Evolutionary conservation across 2,888 invertebrate species (phyloP).

Genomic region (Calameuta filiformis): DNA sequence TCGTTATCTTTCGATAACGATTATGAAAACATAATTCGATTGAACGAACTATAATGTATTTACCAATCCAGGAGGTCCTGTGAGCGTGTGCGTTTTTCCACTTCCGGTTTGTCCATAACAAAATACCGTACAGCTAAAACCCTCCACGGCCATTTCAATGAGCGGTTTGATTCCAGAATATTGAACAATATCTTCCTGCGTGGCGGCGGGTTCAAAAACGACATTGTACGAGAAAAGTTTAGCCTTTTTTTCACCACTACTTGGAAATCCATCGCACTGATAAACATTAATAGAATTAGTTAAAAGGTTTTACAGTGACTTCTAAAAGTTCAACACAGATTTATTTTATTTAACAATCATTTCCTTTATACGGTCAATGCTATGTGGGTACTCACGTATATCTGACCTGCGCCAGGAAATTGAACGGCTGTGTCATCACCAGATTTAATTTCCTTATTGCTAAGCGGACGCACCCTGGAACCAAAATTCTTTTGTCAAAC

Average conservation of each 20-base stretch:
- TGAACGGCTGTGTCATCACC: slow-evolving; percentile 79
- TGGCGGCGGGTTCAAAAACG: slow-evolving; percentile 92
- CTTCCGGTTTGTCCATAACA: slow-evolving; percentile 98
- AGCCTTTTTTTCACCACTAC: slow-evolving; percentile 74
- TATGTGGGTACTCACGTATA: slow-evolving; percentile 70
- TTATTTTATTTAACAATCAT: neutral
- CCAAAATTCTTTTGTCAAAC: neutral
- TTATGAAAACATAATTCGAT: neutral
- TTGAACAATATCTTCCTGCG: slow-evolving; percentile 85
- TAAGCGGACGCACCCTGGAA: slow-evolving; percentile 84
- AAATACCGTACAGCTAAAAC: slow-evolving; percentile 93
- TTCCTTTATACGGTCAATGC: slow-evolving; percentile 24
- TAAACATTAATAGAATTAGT: slow-evolving; percentile 9
- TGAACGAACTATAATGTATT: slow-evolving; percentile 43
- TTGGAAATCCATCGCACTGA: slow-evolving; percentile 48
- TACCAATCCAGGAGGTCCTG: slow-evolving; percentile 90
- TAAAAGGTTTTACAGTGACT: neutral
- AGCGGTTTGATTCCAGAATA: slow-evolving; percentile 91
- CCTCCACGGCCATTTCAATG: slow-evolving; percentile 94
- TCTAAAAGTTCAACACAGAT: neutral
- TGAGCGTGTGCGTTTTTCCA: slow-evolving; percentile 95
- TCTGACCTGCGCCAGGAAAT: slow-evolving; percentile 91
- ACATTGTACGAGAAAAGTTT: slow-evolving; percentile 95
- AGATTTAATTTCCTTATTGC: slow-evolving; percentile 77
- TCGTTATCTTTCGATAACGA: neutral